Conservation (phyloP, 2,113 vertebrate species). For the Psittacula cyanocephala region DNA sequence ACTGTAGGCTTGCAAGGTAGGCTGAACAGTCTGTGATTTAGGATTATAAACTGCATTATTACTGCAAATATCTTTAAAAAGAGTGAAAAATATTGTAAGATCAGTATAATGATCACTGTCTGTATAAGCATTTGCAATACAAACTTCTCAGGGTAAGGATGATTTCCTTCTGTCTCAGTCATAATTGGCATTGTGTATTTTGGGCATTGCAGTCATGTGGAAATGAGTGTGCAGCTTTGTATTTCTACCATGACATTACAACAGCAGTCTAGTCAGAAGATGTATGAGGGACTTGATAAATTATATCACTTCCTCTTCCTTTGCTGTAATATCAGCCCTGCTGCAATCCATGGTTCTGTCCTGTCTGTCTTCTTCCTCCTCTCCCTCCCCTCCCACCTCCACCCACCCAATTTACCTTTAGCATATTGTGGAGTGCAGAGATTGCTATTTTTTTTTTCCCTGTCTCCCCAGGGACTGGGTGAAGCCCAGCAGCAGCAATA, state of each 20-base stretch:
- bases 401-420: neutral
- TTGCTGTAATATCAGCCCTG: neutral
- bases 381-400: neutral
- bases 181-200: conserved; percentile 25
- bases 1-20: neutral
- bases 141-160: neutral
- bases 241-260: neutral
- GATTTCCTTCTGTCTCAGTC: conserved; percentile 5
- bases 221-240: conserved; percentile 24
- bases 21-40: neutral
- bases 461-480: neutral
- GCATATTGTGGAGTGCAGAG: neutral
- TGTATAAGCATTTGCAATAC: neutral
- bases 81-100: neutral
- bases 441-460: neutral
- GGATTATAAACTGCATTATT: neutral
- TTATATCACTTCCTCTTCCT: neutral
- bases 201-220: conserved; percentile 30
- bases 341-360: neutral
- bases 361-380: neutral
- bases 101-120: neutral
- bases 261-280: neutral
- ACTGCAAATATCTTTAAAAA: neutral
- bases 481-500: neutral
- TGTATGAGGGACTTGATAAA: neutral